These are phyloP conservation scores for Drosophila histrio DNA, from an alignment of 2,888 invertebrate species.

Conservation along the genomic window DNA sequence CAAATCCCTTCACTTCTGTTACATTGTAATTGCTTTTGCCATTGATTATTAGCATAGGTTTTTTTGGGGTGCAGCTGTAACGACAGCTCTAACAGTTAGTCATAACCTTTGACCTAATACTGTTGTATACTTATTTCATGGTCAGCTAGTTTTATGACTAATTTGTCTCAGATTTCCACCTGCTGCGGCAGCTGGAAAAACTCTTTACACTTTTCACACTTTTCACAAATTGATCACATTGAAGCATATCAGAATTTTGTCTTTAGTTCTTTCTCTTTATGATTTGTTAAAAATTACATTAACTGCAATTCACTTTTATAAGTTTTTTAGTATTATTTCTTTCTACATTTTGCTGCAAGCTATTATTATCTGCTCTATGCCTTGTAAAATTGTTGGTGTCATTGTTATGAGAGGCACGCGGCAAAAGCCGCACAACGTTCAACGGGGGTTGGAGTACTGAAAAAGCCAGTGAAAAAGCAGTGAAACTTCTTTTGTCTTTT, in stretches of 20 bases:
- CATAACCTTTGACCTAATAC: slow-evolving; percentile 20
- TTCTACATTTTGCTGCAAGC: slow-evolving; percentile 17
- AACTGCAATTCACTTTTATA: slow-evolving; percentile 76
- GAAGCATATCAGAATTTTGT: slow-evolving; percentile 8
- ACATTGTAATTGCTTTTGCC: slow-evolving; percentile 47
- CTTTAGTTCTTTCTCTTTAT: slow-evolving; percentile 21
- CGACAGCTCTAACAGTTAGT: slow-evolving; percentile 50
- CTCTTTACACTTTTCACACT: slow-evolving; percentile 55
- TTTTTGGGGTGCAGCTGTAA: slow-evolving; percentile 13
- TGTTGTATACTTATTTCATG: slow-evolving; percentile 40
- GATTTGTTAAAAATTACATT: slow-evolving; percentile 62
- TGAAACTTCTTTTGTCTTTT: slow-evolving; percentile 48
- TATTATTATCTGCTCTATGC: slow-evolving; percentile 76
- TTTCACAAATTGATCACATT: slow-evolving; percentile 25
- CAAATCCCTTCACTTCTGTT: not conserved
- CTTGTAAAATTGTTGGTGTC: slow-evolving; percentile 75
- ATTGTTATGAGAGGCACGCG: slow-evolving; percentile 67
- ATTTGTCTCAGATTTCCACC: slow-evolving; percentile 37
- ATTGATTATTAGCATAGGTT: slow-evolving; percentile 65
- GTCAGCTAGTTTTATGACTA: slow-evolving; percentile 39
- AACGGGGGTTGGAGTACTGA: slow-evolving; percentile 3
- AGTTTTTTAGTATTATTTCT: not conserved
- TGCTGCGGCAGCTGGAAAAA: slow-evolving; percentile 39
- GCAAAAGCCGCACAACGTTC: slow-evolving; percentile 18
- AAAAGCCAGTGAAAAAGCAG: slow-evolving; percentile 34